Evolutionary conservation across 2,888 invertebrate species (phyloP).

Genomic region (Conomelus anceps): DNA sequence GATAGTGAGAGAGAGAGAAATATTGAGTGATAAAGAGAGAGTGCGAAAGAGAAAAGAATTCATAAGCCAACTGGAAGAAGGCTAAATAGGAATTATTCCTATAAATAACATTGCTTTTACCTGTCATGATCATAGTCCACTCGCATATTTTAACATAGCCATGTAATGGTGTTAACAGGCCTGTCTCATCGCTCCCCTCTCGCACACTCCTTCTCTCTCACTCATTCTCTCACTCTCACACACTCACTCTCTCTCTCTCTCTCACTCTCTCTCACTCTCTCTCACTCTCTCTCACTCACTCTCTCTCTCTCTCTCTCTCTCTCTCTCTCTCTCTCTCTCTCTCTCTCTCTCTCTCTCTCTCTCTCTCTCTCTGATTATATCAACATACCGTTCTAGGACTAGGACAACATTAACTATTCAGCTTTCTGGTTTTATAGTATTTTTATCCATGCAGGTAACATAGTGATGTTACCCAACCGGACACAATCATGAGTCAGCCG

Average conservation of each 20-base stretch:
- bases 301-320: background rate
- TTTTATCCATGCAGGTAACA: background rate
- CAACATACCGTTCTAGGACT: background rate
- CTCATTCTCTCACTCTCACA: no score
- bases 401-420: no score
- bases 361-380: background rate
- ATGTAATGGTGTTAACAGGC: no score
- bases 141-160: no score
- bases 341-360: background rate
- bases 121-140: no score
- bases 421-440: background rate
- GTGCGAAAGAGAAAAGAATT: no score
- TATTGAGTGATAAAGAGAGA: no score
- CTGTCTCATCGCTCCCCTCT: no score
- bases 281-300: no score
- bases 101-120: background rate
- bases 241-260: no score
- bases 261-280: no score
- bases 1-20: background rate
- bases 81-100: background rate
- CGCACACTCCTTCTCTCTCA: no score
- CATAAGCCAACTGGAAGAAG: background rate
- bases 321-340: background rate
- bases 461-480: background rate
- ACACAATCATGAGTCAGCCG: background rate